Evolutionary conservation across 2,113 vertebrate species (phyloP).

Genomic region (Boulengeromyrus knoepffleri): DNA sequence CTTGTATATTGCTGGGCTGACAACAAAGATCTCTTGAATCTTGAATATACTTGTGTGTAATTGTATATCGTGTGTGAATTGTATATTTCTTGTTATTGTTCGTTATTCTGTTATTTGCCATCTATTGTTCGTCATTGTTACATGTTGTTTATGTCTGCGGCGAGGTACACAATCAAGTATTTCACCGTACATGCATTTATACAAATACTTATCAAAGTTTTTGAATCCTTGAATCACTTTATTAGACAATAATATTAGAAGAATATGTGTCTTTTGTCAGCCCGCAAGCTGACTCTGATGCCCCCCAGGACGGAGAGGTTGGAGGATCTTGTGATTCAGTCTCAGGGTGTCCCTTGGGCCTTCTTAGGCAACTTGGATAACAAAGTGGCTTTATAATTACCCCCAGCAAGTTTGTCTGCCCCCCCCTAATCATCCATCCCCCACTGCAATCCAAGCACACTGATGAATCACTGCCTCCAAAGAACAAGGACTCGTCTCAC

Average conservation of each 20-base stretch:
- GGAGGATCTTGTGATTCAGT: not conserved
- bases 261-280: not conserved
- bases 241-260: not conserved
- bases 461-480: not conserved
- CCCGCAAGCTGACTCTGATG: not conserved
- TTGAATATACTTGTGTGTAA: not conserved
- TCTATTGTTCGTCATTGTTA: not conserved
- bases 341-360: not conserved
- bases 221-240: not conserved
- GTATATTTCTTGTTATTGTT: not conserved
- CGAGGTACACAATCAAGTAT: not conserved
- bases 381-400: slow-evolving; percentile 17
- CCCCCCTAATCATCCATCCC: not conserved
- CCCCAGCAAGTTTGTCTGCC: not conserved
- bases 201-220: not conserved
- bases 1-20: not conserved
- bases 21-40: not conserved
- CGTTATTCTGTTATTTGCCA: not conserved
- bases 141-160: not conserved
- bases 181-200: not conserved
- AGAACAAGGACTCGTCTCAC: not conserved
- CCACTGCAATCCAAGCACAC: not conserved
- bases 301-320: not conserved
- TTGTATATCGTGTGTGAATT: not conserved
- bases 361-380: not conserved